phyloP scores from a whole-genome alignment of 1,140 invertebrate genomes.

The Copidosoma floridanum region DNA sequence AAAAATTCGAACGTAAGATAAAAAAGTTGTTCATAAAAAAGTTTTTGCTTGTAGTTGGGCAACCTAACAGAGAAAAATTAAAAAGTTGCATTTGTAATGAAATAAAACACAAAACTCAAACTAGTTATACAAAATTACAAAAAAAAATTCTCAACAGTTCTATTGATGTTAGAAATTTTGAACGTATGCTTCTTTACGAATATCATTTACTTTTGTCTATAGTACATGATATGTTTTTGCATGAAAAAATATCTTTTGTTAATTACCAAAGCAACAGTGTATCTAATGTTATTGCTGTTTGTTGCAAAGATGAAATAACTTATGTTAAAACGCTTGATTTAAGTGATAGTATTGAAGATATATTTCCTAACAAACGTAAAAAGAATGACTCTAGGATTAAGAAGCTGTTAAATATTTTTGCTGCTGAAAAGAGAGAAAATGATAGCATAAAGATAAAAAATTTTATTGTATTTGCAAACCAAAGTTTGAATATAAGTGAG shows the following conservation, averaged over 20 bases:
- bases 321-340: constrained; percentile 17
- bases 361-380: too few relatives aligned
- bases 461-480: constrained; percentile 1
- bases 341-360: constrained; percentile 26
- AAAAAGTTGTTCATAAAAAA: constrained; percentile 30
- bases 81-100: constrained; percentile 26
- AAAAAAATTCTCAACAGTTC: background rate
- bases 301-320: constrained; percentile 27
- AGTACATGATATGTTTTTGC: constrained; percentile 30
- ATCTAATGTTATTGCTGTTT: constrained; percentile 19
- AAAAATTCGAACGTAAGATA: background rate
- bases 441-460: background rate
- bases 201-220: constrained; percentile 27
- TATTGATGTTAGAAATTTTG: background rate
- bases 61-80: constrained; percentile 30
- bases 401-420: too few relatives aligned
- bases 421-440: constrained; percentile 1
- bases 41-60: constrained; percentile 33
- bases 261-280: constrained; percentile 11
- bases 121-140: constrained; percentile 7
- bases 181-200: constrained; percentile 18
- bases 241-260: constrained; percentile 26
- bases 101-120: constrained; percentile 14
- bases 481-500: background rate
- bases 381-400: too few relatives aligned